These are phyloP conservation scores for Synodontis membranacea DNA, from an alignment of 2,113 vertebrate species.

Conservation along the genomic window DNA sequence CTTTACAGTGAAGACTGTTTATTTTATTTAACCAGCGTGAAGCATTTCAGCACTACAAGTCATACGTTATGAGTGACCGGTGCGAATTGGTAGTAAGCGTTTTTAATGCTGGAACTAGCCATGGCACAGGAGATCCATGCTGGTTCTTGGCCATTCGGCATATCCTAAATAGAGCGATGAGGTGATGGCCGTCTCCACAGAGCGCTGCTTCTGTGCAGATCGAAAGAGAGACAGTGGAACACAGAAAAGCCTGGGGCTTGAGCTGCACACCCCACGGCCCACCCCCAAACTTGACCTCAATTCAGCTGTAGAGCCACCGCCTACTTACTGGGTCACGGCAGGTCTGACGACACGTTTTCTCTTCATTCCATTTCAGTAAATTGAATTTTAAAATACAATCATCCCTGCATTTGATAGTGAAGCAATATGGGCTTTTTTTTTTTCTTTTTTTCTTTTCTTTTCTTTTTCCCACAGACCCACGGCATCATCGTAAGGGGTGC, in stretches of 20 bases:
- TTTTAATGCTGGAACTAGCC: background rate
- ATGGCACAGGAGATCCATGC: background rate
- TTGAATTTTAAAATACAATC: conserved; percentile 61
- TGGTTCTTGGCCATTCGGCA: background rate
- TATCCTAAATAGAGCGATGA: background rate
- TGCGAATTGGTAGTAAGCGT: background rate
- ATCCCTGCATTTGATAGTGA: conserved; percentile 50
- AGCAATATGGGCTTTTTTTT: conserved; percentile 42
- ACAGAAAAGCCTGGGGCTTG: conserved; percentile 6
- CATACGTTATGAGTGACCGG: conserved; percentile 27
- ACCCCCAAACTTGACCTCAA: conserved; percentile 48
- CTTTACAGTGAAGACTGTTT: background rate
- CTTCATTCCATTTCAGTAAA: conserved; percentile 55
- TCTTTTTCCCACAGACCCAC: background rate
- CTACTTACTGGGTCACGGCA: conserved; percentile 40
- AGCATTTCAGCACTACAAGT: background rate
- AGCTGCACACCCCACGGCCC: conserved; percentile 22
- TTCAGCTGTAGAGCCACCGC: conserved; percentile 43
- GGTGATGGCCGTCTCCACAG: conserved; percentile 22
- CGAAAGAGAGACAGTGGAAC: conserved; percentile 2
- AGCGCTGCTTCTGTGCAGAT: conserved; percentile 10
- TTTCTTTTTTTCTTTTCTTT: too few species aligned
- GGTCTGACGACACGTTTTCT: conserved; percentile 51
- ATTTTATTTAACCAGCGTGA: conserved; percentile 10
- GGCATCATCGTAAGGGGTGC: conserved; percentile 6